Conservation (phyloP, 37 sponge, comb jelly and placozoan genomes). For the Lycopodina hypogea region DNA sequence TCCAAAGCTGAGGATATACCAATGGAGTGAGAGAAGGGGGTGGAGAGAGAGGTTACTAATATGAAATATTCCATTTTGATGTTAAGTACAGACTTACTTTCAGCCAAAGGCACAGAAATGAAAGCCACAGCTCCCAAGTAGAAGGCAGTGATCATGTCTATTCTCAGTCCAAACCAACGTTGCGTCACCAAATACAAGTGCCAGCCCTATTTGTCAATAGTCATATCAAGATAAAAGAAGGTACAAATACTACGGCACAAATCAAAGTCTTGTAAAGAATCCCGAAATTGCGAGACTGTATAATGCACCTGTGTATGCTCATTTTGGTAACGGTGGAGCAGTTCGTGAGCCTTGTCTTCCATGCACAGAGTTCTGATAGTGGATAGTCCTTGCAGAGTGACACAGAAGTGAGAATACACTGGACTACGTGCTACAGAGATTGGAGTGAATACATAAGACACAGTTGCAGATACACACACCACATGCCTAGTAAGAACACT, state of each 20-base stretch:
- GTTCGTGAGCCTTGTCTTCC: slow-evolving; percentile 3
- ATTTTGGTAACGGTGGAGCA: slow-evolving; percentile 44
- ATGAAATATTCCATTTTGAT: background rate
- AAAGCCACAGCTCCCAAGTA: slow-evolving; percentile 64
- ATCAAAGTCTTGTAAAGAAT: background rate
- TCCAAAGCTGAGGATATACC: background rate
- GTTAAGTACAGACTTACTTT: background rate
- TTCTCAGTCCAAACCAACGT: slow-evolving; percentile 78
- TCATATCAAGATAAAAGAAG: background rate
- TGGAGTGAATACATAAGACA: background rate
- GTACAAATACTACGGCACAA: background rate
- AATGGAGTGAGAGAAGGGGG: background rate
- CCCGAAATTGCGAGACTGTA: too few relatives aligned
- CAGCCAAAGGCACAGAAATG: slow-evolving; percentile 33
- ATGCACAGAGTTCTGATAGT: slow-evolving; percentile 69
- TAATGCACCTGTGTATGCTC: slow-evolving; percentile 27
- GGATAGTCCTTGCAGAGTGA: slow-evolving; percentile 79
- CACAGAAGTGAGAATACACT: slow-evolving; percentile 78
- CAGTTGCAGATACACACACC: background rate
- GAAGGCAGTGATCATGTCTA: slow-evolving; percentile 51
- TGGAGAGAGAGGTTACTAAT: background rate
- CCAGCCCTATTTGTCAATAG: slow-evolving; percentile 55
- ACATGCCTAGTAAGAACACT: too few relatives aligned
- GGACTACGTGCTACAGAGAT: slow-evolving; percentile 80
- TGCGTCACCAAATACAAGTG: slow-evolving; percentile 52